Base-by-base conservation (phyloP, 2,797 vertebrate species). In the Falco columbarius region DNA sequence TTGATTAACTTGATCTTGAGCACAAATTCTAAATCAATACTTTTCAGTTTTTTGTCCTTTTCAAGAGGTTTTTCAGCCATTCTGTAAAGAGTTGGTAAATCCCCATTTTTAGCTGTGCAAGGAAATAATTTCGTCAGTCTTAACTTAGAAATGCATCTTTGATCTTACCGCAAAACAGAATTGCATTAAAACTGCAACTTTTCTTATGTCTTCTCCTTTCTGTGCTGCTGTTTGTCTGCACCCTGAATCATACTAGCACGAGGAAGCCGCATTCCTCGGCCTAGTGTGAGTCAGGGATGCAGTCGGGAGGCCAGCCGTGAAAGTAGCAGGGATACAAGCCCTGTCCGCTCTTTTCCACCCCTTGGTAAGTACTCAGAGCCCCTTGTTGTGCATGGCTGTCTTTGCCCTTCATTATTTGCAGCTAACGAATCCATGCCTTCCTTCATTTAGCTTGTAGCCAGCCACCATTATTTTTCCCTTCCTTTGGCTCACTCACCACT, bases 201-300 rank as follows among this genome's bases (percentile, higher is more conserved):
- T 97, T 98, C 97, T 96, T 98, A 83, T 97, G 94, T 97, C 96
- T 97, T 95, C 93, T 96, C 88, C 97, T 95, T 94, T 95, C 85
- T 97, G 79, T 97, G 97, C 97, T 94, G 96, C 97, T 96, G 88
- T 95, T 80, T 92, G 74, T 63, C 93, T 97, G 97, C 96, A 34
- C 96, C 96, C 94, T 97, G 98, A 97, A 97, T 92, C 91, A 88
- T 95, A 90, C 94, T 98, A 99, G 99, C 98, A n/a, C 99, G 99
- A 97, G 99, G 99, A 98, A 99, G 99, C 98, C 99, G 99, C 97
- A 99, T 99, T 97, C 99, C 99, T 96, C 99, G 99, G 86, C 99
- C 99, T 98, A 99, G 99, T 98, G 99, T 99, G 99, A 99, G 99
- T 98, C 99, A 99, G 98, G 99, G 99, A 92, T 99, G 99, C 99